These are phyloP conservation scores for Pedetes capensis DNA, from an alignment of 2,113 vertebrate species.

Conservation along the genomic window DNA sequence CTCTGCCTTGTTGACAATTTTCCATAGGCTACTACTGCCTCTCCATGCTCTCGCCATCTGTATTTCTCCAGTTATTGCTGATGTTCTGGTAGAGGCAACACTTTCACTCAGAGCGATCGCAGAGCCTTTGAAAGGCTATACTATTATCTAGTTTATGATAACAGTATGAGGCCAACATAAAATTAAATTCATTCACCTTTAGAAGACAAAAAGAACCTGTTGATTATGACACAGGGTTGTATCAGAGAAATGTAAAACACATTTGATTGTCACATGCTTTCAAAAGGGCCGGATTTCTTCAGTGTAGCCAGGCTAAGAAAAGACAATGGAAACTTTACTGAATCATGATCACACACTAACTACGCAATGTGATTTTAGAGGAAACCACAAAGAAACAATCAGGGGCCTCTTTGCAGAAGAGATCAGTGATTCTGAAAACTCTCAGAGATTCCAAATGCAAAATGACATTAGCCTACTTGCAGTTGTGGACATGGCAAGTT, in stretches of 20 bases:
- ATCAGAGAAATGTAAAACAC: not conserved
- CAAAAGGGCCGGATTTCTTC: not conserved
- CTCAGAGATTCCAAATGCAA: conserved; percentile 13
- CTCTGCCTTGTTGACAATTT: fast-evolving
- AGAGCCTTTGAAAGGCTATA: not conserved
- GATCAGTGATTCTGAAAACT: conserved; percentile 5
- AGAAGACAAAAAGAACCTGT: conserved; percentile 21
- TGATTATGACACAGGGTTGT: not conserved
- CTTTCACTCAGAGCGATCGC: not conserved
- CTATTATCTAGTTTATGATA: not conserved
- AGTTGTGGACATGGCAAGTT: not conserved
- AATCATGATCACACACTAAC: not conserved
- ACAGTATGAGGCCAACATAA: not conserved
- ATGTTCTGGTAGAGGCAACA: not conserved
- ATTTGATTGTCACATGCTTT: not conserved
- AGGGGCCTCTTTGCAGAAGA: not conserved
- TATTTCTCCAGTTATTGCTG: not conserved
- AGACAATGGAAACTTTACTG: not conserved
- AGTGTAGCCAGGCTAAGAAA: not conserved
- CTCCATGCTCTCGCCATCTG: fast-evolving
- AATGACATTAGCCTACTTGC: not conserved
- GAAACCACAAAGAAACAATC: conserved; percentile 40
- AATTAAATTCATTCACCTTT: conserved; percentile 36
- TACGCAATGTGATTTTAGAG: conserved; percentile 32
- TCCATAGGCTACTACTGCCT: fast-evolving